Evolutionary conservation across 2,888 invertebrate genomes (phyloP), one percentile per base, ranked within the genome.

Genomic region (Caenorhabditis afra): DNA sequence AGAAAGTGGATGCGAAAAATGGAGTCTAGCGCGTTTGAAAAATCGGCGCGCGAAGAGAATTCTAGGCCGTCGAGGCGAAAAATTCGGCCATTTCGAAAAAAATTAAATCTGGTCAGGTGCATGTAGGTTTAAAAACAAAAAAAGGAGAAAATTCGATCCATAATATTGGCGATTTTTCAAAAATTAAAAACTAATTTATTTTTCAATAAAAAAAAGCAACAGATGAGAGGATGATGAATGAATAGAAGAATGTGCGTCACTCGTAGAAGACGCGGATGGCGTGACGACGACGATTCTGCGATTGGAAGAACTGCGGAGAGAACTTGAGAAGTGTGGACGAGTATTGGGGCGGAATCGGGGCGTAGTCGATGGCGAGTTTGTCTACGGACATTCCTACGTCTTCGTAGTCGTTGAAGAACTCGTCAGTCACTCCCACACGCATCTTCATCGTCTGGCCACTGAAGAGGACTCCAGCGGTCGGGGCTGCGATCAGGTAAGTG

Each of bases 231-330:
- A 35, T 2, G 20, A 35, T n/a, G 10, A n/a, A n/a, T n/a, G n/a
- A n/a, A n/a, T n/a, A 50, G n/a, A 35, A 23, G 3, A 39, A n/a
- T n/a, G n/a, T n/a, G n/a, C 16, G 20, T 74, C 22, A 79, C 12
- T 65, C 52, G n/a, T 79, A 79, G 35, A 59, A 79, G 45, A 79
- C 79, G 35, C 74, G 74, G 59, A 79, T 68, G 8, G 79, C 79
- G 39, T 70, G 59, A 10, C 79, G 79, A n/a, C 57, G 55, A 52
- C 68, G 61, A n/a, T 57, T 52, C n/a, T 66, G 67, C 7, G 66
- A 55, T 20, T 74, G 53, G 53, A 79, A 73, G 37, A 70, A 57
- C 11, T 20, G 3, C 4, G 16, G 29, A 1, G 74, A 70, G 47
- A 78, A 78, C 1, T 47, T 44, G 12, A 58, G 29, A 49, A 45